A percentile compares a stretch with the other conserved stretches of the same genome.
Evolutionary conservation across 2,797 vertebrate species (phyloP).

Genomic region (Pogonophryne albipinna): DNA sequence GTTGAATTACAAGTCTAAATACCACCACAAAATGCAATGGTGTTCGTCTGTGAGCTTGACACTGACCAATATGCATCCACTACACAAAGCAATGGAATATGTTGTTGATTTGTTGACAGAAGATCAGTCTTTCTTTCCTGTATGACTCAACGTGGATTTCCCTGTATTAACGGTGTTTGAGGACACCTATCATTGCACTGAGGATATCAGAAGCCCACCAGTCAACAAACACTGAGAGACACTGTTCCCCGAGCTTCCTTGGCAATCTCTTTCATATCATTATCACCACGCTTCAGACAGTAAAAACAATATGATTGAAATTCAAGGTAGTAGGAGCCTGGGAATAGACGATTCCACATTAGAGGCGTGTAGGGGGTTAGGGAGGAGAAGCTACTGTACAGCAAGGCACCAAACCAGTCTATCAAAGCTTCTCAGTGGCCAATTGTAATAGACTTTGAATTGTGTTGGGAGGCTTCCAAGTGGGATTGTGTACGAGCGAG

Average conservation of each 20-base stretch:
- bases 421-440: background rate
- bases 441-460: background rate
- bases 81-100: too few relatives aligned
- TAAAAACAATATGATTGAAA: constrained; percentile 11
- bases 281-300: background rate
- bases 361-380: background rate
- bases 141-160: background rate
- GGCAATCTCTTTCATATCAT: constrained; percentile 2
- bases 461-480: constrained; percentile 15
- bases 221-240: constrained; percentile 15
- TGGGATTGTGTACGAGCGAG: constrained; percentile 19
- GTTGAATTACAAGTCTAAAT: too few relatives aligned
- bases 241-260: background rate
- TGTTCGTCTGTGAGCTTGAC: too few relatives aligned
- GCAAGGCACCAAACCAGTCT: background rate
- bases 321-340: background rate
- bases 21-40: too few relatives aligned
- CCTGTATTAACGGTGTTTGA: constrained; percentile 22
- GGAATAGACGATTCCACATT: background rate
- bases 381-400: background rate
- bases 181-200: background rate
- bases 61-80: too few relatives aligned
- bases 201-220: constrained; percentile 2
- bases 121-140: background rate
- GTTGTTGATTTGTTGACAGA: too few relatives aligned